Conservation (phyloP, 2,888 invertebrate genomes). For the Tribolium freemani region DNA sequence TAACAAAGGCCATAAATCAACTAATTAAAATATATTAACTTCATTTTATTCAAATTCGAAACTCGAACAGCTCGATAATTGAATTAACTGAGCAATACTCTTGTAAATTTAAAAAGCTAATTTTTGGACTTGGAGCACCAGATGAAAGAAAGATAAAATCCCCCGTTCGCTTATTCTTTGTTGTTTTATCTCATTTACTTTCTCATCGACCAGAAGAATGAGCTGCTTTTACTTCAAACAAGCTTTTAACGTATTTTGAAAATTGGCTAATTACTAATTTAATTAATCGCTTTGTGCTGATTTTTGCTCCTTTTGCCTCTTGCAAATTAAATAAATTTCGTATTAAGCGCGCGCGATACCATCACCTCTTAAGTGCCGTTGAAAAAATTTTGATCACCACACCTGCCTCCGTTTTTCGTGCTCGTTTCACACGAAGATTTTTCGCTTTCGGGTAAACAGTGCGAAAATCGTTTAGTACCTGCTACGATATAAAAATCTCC, state of each 20-base stretch:
- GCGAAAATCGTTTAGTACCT: conserved; percentile 43
- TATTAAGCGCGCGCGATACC: not conserved
- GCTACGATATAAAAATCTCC: conserved; percentile 22
- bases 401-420: not conserved
- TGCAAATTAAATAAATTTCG: not conserved
- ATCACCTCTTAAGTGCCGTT: too few relatives aligned
- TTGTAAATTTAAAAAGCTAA: too few relatives aligned
- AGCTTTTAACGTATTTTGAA: not conserved
- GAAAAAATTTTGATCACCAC: not conserved
- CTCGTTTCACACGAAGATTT: conserved; percentile 38
- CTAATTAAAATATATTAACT: conserved; percentile 3
- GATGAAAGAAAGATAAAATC: not conserved
- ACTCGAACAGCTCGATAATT: too few relatives aligned
- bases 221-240: not conserved
- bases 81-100: not conserved
- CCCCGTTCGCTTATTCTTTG: not conserved
- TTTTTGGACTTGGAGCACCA: not conserved
- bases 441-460: conserved; percentile 45
- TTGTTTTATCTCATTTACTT: not conserved
- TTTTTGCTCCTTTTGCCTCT: not conserved
- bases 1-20: conserved; percentile 3
- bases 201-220: not conserved
- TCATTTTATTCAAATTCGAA: not conserved
- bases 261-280: too few relatives aligned
- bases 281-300: too few relatives aligned